These are phyloP conservation scores for Ennomos erosarius DNA, from an alignment of 2,888 invertebrate species.

Conservation along the genomic window DNA sequence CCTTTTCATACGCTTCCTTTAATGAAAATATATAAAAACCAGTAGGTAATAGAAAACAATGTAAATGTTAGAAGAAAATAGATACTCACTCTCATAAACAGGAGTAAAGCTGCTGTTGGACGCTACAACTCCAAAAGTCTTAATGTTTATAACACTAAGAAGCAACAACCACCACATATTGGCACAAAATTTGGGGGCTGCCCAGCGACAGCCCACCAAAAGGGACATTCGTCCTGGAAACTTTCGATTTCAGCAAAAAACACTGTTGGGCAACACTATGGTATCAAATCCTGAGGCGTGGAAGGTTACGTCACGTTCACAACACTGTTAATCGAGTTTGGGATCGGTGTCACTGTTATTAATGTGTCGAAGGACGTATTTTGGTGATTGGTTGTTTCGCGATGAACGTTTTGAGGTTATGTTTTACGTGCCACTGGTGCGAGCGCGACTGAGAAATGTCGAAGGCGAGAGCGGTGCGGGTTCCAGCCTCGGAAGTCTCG, in stretches of 20 bases:
- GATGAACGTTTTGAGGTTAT: conserved; percentile 80
- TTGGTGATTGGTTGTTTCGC: conserved; percentile 69
- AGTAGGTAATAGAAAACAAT: conserved; percentile 28
- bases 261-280: conserved; percentile 68
- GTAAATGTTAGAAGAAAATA: conserved; percentile 31
- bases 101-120: conserved; percentile 62
- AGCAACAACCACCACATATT: conserved; percentile 83
- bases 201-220: conserved; percentile 83
- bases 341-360: conserved; percentile 65
- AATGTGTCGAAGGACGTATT: conserved; percentile 66
- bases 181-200: conserved; percentile 82
- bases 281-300: conserved; percentile 50
- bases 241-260: conserved; percentile 76
- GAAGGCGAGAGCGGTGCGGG: conserved; percentile 56
- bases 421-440: conserved; percentile 80
- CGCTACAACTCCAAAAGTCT: conserved; percentile 72
- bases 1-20: conserved; percentile 4
- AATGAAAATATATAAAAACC: conserved; percentile 9
- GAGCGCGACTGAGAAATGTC: conserved; percentile 80
- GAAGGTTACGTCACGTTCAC: conserved; percentile 58
- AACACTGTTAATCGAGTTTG: conserved; percentile 58
- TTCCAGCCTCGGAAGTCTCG: too few relatives aligned
- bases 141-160: conserved; percentile 75
- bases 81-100: conserved; percentile 68
- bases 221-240: conserved; percentile 77